These are phyloP conservation scores for Pangasius larnaudii DNA, from an alignment of 2,797 vertebrate genomes.

Conservation along the genomic window DNA sequence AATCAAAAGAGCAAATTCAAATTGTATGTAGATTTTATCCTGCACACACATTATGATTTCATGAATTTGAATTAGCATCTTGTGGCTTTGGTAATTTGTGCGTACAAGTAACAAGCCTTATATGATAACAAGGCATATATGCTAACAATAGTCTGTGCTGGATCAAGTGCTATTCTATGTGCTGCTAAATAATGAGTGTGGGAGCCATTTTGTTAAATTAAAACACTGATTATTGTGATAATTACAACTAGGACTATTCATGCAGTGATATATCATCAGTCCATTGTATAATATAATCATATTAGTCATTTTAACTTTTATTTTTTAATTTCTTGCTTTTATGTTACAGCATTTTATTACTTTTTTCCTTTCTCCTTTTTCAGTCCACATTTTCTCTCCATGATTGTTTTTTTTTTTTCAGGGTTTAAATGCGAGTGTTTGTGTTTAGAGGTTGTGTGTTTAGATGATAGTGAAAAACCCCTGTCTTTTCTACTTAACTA, in stretches of 20 bases:
- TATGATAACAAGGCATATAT: too few relatives aligned
- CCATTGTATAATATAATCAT: too few relatives aligned
- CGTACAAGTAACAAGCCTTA: not conserved
- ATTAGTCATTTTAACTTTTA: too few relatives aligned
- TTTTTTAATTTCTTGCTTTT: not conserved
- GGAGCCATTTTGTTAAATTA: too few relatives aligned
- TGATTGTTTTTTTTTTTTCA: not conserved
- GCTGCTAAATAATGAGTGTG: not conserved
- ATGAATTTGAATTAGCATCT: not conserved
- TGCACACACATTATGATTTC: not conserved
- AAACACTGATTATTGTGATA: too few relatives aligned
- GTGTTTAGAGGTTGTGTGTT: not conserved
- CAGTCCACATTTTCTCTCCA: not conserved
- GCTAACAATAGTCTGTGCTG: too few relatives aligned
- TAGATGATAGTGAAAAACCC: not conserved
- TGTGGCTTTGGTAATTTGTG: not conserved
- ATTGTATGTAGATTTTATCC: not conserved
- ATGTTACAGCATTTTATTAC: not conserved
- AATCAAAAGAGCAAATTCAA: not conserved
- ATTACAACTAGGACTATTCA: too few relatives aligned
- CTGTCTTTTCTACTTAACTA: too few relatives aligned
- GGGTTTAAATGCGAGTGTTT: not conserved
- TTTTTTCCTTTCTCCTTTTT: not conserved
- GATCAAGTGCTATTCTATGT: not conserved
- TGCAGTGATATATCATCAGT: too few relatives aligned